A percentile compares a stretch with the other conserved stretches of the same genome.
These are phyloP conservation scores for Tragopan temminckii DNA, from an alignment of 2,797 vertebrate genomes.

Conservation along the genomic window DNA sequence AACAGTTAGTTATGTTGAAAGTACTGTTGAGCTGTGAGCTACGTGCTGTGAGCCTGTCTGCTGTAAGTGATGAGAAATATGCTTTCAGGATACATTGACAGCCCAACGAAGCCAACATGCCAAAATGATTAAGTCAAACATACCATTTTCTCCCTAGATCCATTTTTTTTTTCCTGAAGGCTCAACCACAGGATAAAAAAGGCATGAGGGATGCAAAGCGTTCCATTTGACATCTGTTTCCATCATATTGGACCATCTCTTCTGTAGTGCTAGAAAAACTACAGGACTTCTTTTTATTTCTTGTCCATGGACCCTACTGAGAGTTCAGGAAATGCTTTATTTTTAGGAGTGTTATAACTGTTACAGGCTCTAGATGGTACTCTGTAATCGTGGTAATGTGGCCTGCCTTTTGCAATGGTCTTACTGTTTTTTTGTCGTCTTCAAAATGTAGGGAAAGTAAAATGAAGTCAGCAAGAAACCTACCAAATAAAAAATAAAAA, in stretches of 20 bases:
- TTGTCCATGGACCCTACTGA: background rate
- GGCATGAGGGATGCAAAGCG: background rate
- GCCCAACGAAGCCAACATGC: background rate
- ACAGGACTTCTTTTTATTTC: background rate
- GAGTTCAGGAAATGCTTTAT: background rate
- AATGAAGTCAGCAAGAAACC: constrained; percentile 51
- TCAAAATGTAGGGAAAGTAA: constrained; percentile 55
- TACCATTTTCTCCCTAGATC: background rate
- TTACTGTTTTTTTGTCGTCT: background rate
- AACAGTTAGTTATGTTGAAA: constrained; percentile 37
- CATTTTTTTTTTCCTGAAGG: background rate
- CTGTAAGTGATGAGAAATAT: background rate
- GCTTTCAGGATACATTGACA: background rate
- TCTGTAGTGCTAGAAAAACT: background rate
- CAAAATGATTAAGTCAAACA: background rate
- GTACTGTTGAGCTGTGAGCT: background rate
- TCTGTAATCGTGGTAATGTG: background rate
- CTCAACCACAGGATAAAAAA: background rate
- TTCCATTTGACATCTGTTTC: background rate
- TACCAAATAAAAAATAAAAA: constrained; percentile 36
- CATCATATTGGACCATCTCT: background rate
- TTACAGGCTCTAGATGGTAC: constrained; percentile 75
- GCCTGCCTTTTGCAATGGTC: background rate
- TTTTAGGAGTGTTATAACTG: background rate
- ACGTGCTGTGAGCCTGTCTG: background rate